Conservation (phyloP, 2,888 invertebrate species). For the Tridacna crocea region DNA sequence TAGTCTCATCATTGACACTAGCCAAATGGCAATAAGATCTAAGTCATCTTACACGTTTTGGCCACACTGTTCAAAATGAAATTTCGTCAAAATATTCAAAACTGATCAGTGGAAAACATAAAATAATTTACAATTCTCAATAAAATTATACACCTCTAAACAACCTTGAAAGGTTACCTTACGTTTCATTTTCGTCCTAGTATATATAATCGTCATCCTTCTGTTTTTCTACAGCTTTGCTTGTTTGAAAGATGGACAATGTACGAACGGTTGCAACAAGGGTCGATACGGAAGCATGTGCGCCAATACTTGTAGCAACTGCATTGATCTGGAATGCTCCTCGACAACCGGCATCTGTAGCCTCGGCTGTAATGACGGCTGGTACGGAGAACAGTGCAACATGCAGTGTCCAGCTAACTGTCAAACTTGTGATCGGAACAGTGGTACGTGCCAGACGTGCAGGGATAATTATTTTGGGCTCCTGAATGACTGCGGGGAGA, state of each 20-base stretch:
- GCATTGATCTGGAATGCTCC: conserved; percentile 32
- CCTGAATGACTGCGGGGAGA: conserved; percentile 14
- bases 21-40: no score
- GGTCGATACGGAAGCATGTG: conserved; percentile 43
- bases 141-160: no score
- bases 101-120: no score
- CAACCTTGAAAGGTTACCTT: no score
- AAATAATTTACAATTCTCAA: no score
- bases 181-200: no score
- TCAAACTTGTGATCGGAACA: conserved; percentile 30
- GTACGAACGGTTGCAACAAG: conserved; percentile 37
- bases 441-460: conserved; percentile 35
- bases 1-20: no score
- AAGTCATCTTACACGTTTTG: no score
- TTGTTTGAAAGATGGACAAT: conserved; percentile 38
- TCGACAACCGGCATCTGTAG: conserved; percentile 28
- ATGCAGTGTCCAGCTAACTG: conserved; percentile 21
- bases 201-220: no score
- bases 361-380: conserved; percentile 33
- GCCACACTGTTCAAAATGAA: no score
- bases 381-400: conserved; percentile 25
- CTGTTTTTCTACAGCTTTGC: conserved; percentile 18
- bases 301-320: conserved; percentile 37
- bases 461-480: conserved; percentile 26
- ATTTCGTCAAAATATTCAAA: no score